A percentile compares a stretch with the other conserved stretches of the same genome.
phyloP scores from a whole-genome alignment of 2,797 vertebrate species.

The Tarsius wallacei region DNA sequence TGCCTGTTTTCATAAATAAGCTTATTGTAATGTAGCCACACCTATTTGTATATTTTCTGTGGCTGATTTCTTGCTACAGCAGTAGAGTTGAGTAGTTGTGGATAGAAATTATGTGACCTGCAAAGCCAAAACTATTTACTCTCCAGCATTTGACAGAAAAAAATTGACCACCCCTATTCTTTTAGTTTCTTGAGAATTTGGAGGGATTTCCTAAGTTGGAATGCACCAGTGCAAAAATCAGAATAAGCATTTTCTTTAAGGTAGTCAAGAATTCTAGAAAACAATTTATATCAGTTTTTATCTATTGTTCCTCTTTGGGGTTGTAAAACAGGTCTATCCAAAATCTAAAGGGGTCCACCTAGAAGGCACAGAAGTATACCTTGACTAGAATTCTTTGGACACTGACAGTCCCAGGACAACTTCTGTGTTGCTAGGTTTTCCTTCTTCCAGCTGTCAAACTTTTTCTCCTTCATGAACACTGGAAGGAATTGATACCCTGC shows the following conservation, averaged over 20 bases:
- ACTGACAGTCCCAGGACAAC: not conserved
- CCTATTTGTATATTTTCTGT: not conserved
- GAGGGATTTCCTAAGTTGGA: not conserved
- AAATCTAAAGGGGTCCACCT: not conserved
- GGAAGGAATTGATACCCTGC: not conserved
- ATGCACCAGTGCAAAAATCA: conserved; percentile 45
- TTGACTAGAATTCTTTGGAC: not conserved
- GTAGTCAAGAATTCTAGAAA: not conserved
- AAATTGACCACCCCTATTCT: not conserved
- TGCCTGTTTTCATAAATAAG: not conserved
- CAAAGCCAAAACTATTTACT: not conserved
- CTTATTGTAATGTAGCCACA: not conserved
- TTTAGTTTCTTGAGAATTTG: conserved; percentile 7
- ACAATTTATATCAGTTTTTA: not conserved
- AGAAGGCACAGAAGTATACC: not conserved
- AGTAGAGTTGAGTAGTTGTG: not conserved
- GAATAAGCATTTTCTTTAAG: conserved; percentile 34
- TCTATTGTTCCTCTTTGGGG: not conserved
- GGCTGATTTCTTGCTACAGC: not conserved
- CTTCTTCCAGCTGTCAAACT: not conserved
- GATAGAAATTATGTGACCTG: not conserved
- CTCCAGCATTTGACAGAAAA: not conserved
- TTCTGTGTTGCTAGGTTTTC: not conserved
- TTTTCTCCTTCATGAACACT: not conserved
- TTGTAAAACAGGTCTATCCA: not conserved